These are phyloP conservation scores for Choristoneura fumiferana DNA, from an alignment of 1,140 invertebrate species.

Conservation along the genomic window DNA sequence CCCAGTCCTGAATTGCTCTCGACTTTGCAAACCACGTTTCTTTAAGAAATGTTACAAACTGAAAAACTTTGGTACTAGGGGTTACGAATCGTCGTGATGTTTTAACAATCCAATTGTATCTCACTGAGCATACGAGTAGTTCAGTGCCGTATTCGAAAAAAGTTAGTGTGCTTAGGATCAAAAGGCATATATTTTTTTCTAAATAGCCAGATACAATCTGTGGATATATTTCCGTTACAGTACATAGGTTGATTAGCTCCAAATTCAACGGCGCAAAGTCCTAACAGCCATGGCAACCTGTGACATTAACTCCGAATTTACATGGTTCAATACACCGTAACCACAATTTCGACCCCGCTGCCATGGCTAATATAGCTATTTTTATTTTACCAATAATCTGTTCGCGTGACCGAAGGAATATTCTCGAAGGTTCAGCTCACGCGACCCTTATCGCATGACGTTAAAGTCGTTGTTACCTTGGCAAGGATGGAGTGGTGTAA, in stretches of 20 bases:
- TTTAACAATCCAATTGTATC: too few species aligned
- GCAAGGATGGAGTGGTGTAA: background rate
- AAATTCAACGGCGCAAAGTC: slow-evolving; percentile 34
- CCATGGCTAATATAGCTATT: slow-evolving; percentile 43
- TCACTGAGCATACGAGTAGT: too few species aligned
- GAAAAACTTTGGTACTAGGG: too few species aligned
- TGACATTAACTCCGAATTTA: slow-evolving; percentile 21
- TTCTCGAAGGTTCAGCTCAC: background rate
- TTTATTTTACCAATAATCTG: slow-evolving; percentile 40
- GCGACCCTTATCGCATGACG: slow-evolving; percentile 22
- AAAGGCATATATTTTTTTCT: too few species aligned
- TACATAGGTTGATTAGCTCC: slow-evolving; percentile 21
- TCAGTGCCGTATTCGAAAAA: too few species aligned
- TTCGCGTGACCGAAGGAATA: slow-evolving; percentile 35
- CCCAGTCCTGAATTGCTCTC: too few species aligned
- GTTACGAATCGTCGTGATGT: too few species aligned
- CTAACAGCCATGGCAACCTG: background rate
- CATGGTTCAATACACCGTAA: slow-evolving; percentile 39
- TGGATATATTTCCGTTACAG: too few species aligned
- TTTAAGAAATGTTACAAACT: too few species aligned
- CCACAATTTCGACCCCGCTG: slow-evolving; percentile 33
- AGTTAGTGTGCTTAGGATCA: too few species aligned
- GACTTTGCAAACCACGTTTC: too few species aligned
- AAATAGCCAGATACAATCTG: too few species aligned
- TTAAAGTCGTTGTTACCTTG: slow-evolving; percentile 27